These are phyloP conservation scores for Hyles vespertilio DNA, from an alignment of 1,140 invertebrate genomes.

Conservation along the genomic window DNA sequence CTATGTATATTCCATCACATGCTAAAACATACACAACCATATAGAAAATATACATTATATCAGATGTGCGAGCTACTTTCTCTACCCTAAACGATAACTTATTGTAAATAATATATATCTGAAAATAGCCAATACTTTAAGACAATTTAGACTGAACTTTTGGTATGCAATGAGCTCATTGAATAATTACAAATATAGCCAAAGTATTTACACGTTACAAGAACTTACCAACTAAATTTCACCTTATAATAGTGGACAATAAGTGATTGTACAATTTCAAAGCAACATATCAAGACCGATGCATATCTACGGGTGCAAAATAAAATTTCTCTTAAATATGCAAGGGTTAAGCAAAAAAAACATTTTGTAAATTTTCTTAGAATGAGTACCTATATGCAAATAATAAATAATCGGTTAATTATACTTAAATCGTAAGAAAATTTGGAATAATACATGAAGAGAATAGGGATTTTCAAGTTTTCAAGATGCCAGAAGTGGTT, in stretches of 20 bases:
- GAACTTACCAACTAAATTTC: slow-evolving; percentile 23
- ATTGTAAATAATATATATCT: slow-evolving; percentile 27
- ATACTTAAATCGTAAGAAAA: too few relatives aligned
- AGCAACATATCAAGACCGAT: slow-evolving; percentile 19
- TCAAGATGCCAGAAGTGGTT: slow-evolving; percentile 8
- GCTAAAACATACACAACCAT: slow-evolving; percentile 45
- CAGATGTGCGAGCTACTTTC: slow-evolving; percentile 11
- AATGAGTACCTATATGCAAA: too few relatives aligned
- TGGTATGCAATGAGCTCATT: slow-evolving; percentile 31
- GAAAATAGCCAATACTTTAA: slow-evolving; percentile 32
- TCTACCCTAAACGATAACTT: slow-evolving; percentile 23
- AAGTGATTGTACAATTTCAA: slow-evolving; percentile 33
- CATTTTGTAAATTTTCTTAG: too few relatives aligned
- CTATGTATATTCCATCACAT: slow-evolving; percentile 18
- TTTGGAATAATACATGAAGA: slow-evolving; percentile 1
- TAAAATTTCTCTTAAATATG: too few relatives aligned
- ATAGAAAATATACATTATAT: slow-evolving; percentile 17
- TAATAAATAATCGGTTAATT: too few relatives aligned
- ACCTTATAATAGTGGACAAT: slow-evolving; percentile 37
- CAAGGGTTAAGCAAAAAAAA: too few relatives aligned
- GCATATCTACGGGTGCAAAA: slow-evolving; percentile 4
- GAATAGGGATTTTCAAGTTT: slow-evolving; percentile 5
- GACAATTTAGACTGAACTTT: slow-evolving; percentile 31
- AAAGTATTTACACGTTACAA: slow-evolving; percentile 38
- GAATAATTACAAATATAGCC: slow-evolving; percentile 29